Evolutionary conservation across 2,797 vertebrate species (phyloP).

Genomic region (Triplophysa yarkandensis): DNA sequence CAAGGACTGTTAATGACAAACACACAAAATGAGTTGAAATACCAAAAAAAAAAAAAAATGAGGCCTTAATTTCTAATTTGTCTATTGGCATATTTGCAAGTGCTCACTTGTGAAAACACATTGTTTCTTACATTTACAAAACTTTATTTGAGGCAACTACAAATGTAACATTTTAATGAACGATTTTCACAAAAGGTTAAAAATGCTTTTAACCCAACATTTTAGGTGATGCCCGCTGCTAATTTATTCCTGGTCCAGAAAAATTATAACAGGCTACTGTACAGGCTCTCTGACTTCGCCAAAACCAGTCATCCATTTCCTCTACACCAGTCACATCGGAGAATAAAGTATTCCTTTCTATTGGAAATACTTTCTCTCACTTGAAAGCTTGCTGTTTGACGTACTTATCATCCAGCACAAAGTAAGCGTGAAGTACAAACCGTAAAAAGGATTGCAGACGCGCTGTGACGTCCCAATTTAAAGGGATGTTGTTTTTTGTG

Average conservation of each 20-base stretch:
- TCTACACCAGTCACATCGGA: constrained; percentile 5
- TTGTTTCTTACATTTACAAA: too few relatives aligned
- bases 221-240: not conserved
- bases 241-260: not conserved
- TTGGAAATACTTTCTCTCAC: constrained; percentile 5
- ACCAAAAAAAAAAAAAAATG: too few relatives aligned
- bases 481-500: constrained; percentile 8
- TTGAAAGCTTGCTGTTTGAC: constrained; percentile 20
- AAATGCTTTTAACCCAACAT: constrained; percentile 10
- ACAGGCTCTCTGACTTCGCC: not conserved
- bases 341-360: constrained; percentile 18
- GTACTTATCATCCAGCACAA: constrained; percentile 13
- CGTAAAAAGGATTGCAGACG: not conserved
- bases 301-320: not conserved
- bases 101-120: too few relatives aligned
- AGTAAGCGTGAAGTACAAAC: constrained; percentile 8
- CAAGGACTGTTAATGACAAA: not conserved
- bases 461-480: constrained; percentile 8
- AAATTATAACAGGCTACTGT: not conserved
- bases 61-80: too few relatives aligned
- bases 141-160: too few relatives aligned
- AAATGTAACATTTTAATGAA: not conserved
- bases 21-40: too few relatives aligned
- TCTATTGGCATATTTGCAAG: too few relatives aligned
- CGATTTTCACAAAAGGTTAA: too few relatives aligned